Conservation (phyloP, 2,113 vertebrate species). For the Myotis yumanensis region DNA sequence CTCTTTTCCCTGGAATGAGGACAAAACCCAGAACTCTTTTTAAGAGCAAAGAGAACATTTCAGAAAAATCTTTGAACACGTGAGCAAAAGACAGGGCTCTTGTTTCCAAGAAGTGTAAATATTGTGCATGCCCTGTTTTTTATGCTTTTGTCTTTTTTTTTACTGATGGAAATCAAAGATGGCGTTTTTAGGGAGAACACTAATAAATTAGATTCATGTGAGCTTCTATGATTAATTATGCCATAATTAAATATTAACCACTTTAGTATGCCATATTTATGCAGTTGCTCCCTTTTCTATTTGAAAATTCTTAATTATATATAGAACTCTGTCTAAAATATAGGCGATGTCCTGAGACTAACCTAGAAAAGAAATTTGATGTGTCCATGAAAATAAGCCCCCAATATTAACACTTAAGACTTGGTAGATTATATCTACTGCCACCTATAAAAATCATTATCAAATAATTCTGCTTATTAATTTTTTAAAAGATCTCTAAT, state of each 20-base stretch:
- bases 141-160: background rate
- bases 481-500: conserved; percentile 29
- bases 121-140: background rate
- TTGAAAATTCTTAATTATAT: conserved; percentile 61
- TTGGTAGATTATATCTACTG: background rate
- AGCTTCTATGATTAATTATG: conserved; percentile 66
- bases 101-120: background rate
- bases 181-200: background rate
- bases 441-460: background rate
- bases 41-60: background rate
- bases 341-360: conserved; percentile 17
- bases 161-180: conserved; percentile 51
- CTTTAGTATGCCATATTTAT: conserved; percentile 56
- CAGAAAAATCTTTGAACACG: background rate
- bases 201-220: conserved; percentile 61
- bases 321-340: conserved; percentile 54
- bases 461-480: conserved; percentile 30
- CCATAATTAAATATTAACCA: conserved; percentile 76
- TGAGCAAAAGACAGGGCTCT: background rate
- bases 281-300: conserved; percentile 41
- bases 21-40: background rate
- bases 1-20: background rate
- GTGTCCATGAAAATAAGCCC: conserved; percentile 30
- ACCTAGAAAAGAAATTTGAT: conserved; percentile 56
- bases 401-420: background rate